Conservation (phyloP, 2,888 invertebrate genomes). For the Erebia epiphron region DNA sequence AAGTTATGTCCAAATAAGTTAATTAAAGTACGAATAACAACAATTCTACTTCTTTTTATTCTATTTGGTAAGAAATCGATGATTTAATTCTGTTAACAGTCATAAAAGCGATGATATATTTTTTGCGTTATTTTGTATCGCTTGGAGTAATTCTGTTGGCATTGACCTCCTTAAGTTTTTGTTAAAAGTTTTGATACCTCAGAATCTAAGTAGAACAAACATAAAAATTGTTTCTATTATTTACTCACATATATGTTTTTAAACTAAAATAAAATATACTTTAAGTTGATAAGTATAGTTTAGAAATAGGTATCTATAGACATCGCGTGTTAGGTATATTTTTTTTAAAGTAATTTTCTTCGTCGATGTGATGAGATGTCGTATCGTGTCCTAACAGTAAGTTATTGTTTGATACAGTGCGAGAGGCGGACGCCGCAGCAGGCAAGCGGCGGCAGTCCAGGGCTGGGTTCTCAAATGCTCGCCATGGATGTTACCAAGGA, state of each 20-base stretch:
- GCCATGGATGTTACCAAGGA: constrained; percentile 95
- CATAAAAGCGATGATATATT: constrained; percentile 12
- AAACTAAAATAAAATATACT: too few relatives aligned
- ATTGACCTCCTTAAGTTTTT: constrained; percentile 30
- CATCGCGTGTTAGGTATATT: too few relatives aligned
- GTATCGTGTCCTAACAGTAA: background rate
- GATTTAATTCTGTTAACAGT: constrained; percentile 16
- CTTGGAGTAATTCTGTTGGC: constrained; percentile 9
- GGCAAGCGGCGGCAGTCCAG: constrained; percentile 73
- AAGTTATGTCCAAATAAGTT: constrained; percentile 5
- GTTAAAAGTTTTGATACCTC: constrained; percentile 20
- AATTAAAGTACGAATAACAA: background rate
- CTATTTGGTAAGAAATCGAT: constrained; percentile 22
- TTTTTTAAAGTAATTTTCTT: too few relatives aligned
- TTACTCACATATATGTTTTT: background rate
- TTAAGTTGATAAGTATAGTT: too few relatives aligned
- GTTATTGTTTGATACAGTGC: constrained; percentile 57
- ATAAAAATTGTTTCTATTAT: background rate
- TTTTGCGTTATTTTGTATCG: constrained; percentile 25
- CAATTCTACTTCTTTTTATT: background rate
- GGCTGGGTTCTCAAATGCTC: constrained; percentile 82
- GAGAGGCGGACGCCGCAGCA: constrained; percentile 79
- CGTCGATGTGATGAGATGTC: background rate
- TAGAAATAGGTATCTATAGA: too few relatives aligned
- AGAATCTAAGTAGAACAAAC: constrained; percentile 10